These are phyloP conservation scores for Heliconius aoede DNA, from an alignment of 2,888 invertebrate species.

Conservation along the genomic window DNA sequence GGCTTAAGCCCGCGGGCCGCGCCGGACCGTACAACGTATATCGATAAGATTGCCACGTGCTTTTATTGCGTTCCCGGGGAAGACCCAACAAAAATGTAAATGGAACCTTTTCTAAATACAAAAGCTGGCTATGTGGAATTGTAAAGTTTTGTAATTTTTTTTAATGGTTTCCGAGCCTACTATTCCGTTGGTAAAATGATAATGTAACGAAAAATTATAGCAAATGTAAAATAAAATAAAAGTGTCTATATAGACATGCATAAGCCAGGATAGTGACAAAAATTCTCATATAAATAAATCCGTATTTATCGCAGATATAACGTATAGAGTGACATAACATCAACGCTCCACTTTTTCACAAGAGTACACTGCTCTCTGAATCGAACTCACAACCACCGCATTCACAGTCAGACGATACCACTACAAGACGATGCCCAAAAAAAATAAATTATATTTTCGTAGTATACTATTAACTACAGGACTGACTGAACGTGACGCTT, in stretches of 20 bases:
- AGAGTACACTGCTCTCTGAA: background rate
- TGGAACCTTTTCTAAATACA: conserved; percentile 54
- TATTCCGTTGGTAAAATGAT: background rate
- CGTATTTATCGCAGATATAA: background rate
- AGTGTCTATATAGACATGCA: background rate
- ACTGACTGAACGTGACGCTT: too few species aligned
- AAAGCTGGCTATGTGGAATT: conserved; percentile 30
- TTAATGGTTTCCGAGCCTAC: background rate
- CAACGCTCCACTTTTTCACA: background rate
- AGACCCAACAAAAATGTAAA: conserved; percentile 65
- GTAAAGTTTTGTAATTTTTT: conserved; percentile 28
- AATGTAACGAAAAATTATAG: background rate
- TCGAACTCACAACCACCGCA: background rate
- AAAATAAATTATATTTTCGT: background rate
- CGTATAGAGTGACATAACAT: too few species aligned
- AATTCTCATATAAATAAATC: background rate
- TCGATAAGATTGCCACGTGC: conserved; percentile 73
- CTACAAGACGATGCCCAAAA: background rate
- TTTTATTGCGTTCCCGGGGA: conserved; percentile 71
- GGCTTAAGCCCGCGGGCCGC: conserved; percentile 61
- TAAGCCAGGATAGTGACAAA: background rate
- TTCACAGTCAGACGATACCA: background rate
- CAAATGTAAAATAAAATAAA: background rate
- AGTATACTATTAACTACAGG: background rate
- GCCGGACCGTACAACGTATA: conserved; percentile 69